Conservation (phyloP, 92 coral and sea anemone genomes). For the Phenganax stokvisi region DNA sequence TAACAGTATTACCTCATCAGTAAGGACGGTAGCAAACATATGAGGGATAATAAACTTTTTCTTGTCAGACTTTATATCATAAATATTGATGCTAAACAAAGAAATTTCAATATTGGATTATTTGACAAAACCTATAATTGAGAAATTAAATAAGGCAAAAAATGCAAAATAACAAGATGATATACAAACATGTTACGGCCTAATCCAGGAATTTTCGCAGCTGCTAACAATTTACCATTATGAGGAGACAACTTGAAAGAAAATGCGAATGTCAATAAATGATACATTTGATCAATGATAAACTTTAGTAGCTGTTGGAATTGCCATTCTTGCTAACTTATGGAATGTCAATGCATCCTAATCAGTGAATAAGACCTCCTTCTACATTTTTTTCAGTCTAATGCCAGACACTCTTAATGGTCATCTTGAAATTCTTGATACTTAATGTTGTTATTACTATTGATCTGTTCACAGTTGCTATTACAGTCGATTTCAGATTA, state of each 20-base stretch:
- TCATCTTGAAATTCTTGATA: neutral
- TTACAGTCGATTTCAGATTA: neutral
- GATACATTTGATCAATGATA: neutral
- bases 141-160: no score
- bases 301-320: neutral
- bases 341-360: no score
- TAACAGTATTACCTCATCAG: neutral
- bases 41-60: neutral
- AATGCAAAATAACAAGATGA: neutral
- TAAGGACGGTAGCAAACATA: slow-evolving; percentile 8
- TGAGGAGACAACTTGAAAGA: slow-evolving; percentile 16
- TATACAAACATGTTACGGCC: slow-evolving; percentile 26
- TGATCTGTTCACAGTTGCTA: neutral
- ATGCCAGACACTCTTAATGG: neutral
- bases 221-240: slow-evolving; percentile 9
- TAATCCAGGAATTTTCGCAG: slow-evolving; percentile 13
- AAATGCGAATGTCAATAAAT: neutral
- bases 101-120: neutral
- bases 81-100: slow-evolving; percentile 26
- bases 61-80: slow-evolving; percentile 29
- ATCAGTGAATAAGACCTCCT: no score
- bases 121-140: no score
- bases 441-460: neutral
- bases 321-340: neutral
- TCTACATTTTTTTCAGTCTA: no score